Percentiles rank a stretch among this genome's conserved stretches.
Evolutionary conservation across 2,888 invertebrate species (phyloP).

Genomic region (Oligia strigilis): DNA sequence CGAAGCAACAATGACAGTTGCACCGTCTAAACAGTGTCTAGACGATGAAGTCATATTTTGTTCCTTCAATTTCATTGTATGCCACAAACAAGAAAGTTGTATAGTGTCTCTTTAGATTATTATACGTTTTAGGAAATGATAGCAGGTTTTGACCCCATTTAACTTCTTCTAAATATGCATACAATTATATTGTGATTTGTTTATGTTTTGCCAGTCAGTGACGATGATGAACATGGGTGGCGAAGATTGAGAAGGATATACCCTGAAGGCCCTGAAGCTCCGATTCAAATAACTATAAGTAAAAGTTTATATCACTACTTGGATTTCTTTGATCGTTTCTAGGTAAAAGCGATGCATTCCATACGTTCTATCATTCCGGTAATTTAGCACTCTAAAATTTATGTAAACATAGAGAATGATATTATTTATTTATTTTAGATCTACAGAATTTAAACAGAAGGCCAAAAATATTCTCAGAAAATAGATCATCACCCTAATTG

Average conservation of each 20-base stretch:
- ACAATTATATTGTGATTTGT: neutral
- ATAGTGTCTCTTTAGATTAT: neutral
- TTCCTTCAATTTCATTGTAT: no score
- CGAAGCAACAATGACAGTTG: neutral
- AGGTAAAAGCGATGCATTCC: neutral
- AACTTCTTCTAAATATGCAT: neutral
- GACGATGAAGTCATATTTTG: no score
- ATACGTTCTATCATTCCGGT: slow-evolving; percentile 10
- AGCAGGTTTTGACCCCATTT: neutral
- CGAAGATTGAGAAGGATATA: neutral
- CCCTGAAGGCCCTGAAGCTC: neutral
- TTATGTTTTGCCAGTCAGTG: no score
- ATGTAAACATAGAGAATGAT: slow-evolving; percentile 3
- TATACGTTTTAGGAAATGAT: no score
- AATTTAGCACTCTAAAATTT: slow-evolving; percentile 36
- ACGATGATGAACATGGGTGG: neutral
- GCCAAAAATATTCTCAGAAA: neutral
- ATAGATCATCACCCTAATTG: neutral
- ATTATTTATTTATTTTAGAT: slow-evolving; percentile 32
- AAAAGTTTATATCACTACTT: neutral
- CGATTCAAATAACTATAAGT: neutral
- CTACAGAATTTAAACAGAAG: neutral
- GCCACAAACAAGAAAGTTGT: no score
- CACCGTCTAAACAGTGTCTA: no score
- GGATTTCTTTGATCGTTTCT: slow-evolving; percentile 4